Evolutionary conservation across 2,113 vertebrate species (phyloP).

Genomic region (Isichthys henryi): DNA sequence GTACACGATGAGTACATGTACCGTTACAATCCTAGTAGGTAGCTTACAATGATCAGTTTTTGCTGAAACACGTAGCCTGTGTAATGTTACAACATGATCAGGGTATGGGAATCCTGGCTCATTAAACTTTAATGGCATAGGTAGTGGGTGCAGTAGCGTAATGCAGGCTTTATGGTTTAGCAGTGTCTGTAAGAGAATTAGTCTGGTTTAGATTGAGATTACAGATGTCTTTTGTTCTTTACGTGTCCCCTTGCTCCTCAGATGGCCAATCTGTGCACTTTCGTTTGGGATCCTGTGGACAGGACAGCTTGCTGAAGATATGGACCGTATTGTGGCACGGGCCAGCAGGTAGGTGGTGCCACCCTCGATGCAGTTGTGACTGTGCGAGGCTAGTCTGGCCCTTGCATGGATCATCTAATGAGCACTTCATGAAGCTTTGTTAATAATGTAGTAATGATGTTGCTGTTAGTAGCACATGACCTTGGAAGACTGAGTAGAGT

Average conservation of each 20-base stretch:
- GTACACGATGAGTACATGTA: not conserved
- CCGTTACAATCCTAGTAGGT: not conserved
- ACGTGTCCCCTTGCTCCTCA: slow-evolving; percentile 38
- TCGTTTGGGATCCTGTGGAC: slow-evolving; percentile 79
- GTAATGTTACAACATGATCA: not conserved
- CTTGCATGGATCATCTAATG: not conserved
- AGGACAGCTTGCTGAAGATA: slow-evolving; percentile 75
- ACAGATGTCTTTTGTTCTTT: slow-evolving; percentile 1
- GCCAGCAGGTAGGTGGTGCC: slow-evolving; percentile 57
- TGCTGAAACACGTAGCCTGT: not conserved
- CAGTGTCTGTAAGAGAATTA: not conserved
- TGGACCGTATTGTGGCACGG: slow-evolving; percentile 67
- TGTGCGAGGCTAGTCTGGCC: not conserved
- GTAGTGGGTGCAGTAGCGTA: not conserved
- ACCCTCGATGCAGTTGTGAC: not conserved
- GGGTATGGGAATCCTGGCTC: not conserved
- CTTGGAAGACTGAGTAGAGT: not conserved
- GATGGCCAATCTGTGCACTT: slow-evolving; percentile 54
- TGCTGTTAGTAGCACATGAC: not conserved
- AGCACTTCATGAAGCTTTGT: not conserved
- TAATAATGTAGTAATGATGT: not conserved
- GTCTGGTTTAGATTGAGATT: slow-evolving; percentile 4
- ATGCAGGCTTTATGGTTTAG: not conserved
- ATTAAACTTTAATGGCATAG: not conserved
- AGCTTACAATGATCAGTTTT: not conserved